Percentiles rank a stretch among this genome's conserved stretches.
These are phyloP conservation scores for Aegithalos caudatus DNA, from an alignment of 2,113 vertebrate genomes.

Conservation along the genomic window DNA sequence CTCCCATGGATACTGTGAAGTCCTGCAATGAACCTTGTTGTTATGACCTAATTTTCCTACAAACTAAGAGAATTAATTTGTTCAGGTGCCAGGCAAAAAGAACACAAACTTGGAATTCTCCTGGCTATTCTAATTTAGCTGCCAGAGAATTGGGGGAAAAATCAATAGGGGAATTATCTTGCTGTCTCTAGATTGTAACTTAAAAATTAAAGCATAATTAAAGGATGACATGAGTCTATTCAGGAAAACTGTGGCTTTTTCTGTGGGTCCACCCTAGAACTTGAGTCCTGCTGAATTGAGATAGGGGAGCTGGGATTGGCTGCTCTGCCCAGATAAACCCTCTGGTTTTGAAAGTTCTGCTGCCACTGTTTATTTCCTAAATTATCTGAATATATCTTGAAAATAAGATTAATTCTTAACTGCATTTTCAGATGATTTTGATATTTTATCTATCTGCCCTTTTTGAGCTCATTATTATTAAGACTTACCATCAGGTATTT, in stretches of 20 bases:
- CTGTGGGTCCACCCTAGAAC: neutral
- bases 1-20: conserved; percentile 22
- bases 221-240: neutral
- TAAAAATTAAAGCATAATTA: neutral
- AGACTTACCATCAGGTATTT: neutral
- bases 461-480: neutral
- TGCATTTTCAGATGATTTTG: neutral
- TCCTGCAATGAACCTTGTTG: conserved; percentile 3
- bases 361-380: neutral
- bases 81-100: conserved; percentile 2
- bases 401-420: neutral
- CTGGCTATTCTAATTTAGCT: neutral
- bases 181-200: neutral
- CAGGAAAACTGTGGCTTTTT: neutral
- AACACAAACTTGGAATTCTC: neutral
- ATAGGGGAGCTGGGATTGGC: neutral
- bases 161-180: conserved; percentile 1
- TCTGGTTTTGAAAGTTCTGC: neutral
- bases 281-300: neutral
- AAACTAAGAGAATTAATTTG: conserved; percentile 31
- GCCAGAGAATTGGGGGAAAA: neutral
- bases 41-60: conserved; percentile 34
- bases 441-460: neutral
- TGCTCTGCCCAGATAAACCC: neutral
- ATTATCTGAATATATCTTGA: neutral